Base-by-base conservation (phyloP, 2,113 vertebrate genomes). In the Lonchura striata region DNA sequence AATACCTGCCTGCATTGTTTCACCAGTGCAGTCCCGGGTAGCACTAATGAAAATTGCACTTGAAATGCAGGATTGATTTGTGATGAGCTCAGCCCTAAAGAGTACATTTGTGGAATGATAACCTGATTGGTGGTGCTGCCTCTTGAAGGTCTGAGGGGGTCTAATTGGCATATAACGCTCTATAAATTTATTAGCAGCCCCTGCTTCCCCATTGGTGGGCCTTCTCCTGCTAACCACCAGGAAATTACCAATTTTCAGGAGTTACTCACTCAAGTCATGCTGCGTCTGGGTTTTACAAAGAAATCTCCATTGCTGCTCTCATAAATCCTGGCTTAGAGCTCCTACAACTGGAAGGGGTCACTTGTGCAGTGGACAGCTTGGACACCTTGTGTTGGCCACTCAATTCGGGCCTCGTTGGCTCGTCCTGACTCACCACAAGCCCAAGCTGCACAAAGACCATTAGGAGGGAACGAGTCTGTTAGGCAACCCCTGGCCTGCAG, bases 191-290 rank as follows among this genome's bases (percentile, higher is more conserved):
- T 98, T 96, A 97, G 96, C 56, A 31, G 64, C 85, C 86, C 61
- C 84, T 56, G 61, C 91, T 71, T 82, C 94, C 95, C 91, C 93
- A 97, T 97, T 98, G 97, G 97, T 21, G 24, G 93, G 53, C 72
- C 49, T 84, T 87, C 86, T 88, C 53, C 90, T 96, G 96, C 85
- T 94, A 97, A 96, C 91, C 97, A 96, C 95, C 95, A 97, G 97
- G 97, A 98, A 98, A 98, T 98, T 95, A 97, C 94, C 96, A 89
- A 96, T 98, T 97, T 98, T 97, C 97, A 79, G 94, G 96, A 98
- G 97, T 96, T 96, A 97, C 97, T 98, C 98, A 76, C 95, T 98
- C 97, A 97, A 96, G 96, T 97, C 96, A 2, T 65, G 59, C 86
- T 18, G 0, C 17, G 39, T 96, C 92, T 92, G 92, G 95, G 68